Evolutionary conservation across 2,888 invertebrate species (phyloP).

Genomic region (Synergus itoensis): DNA sequence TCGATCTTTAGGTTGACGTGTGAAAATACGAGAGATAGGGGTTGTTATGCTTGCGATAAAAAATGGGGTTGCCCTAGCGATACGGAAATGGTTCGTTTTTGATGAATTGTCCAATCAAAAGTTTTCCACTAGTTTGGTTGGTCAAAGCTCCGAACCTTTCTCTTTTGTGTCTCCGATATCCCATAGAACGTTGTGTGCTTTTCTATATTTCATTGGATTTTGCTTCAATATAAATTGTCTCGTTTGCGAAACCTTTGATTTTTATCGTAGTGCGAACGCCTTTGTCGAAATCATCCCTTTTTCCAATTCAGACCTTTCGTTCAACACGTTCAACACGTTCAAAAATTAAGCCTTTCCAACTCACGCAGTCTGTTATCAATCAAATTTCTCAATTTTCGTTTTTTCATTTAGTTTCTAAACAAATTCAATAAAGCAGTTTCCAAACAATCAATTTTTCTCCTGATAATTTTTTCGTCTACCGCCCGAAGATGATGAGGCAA

Average conservation of each 20-base stretch:
- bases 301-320: constrained; percentile 25
- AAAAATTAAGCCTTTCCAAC: constrained; percentile 12
- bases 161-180: constrained; percentile 61
- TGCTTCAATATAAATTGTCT: constrained; percentile 54
- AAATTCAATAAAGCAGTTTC: too few species aligned
- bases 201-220: constrained; percentile 44
- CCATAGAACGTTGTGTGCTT: constrained; percentile 31
- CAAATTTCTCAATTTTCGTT: not conserved
- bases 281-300: constrained; percentile 37
- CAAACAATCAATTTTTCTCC: too few species aligned
- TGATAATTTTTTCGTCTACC: too few species aligned
- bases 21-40: constrained; percentile 25
- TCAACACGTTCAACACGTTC: not conserved
- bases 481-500: too few species aligned
- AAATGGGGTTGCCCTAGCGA: constrained; percentile 34
- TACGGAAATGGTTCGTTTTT: constrained; percentile 56
- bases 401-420: too few species aligned
- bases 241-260: constrained; percentile 51
- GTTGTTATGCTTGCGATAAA: constrained; percentile 33
- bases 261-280: constrained; percentile 43
- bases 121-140: constrained; percentile 62
- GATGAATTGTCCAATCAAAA: constrained; percentile 71
- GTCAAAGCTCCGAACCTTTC: constrained; percentile 56
- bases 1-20: not conserved
- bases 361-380: not conserved